Percentiles rank a stretch among this genome's conserved stretches.
Evolutionary conservation across 2,113 vertebrate genomes (phyloP).

Genomic region (Marmota monax): DNA sequence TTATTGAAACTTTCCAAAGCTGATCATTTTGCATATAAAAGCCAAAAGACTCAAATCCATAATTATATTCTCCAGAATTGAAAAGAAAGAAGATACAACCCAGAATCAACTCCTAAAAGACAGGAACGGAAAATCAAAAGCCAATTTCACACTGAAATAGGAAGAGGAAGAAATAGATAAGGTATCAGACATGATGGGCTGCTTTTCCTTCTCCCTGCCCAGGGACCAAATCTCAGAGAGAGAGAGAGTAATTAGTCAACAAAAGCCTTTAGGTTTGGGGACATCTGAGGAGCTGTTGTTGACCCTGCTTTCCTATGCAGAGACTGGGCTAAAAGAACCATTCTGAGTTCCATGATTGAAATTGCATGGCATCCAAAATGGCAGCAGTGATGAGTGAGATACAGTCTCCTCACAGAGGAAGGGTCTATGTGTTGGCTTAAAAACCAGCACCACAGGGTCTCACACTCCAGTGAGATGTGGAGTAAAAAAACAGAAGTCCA

Average conservation of each 20-base stretch:
- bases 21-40: constrained; percentile 44
- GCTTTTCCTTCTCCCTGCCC: background rate
- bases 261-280: background rate
- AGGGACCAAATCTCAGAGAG: background rate
- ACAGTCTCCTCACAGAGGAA: background rate
- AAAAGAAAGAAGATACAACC: constrained; percentile 6
- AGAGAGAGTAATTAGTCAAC: background rate
- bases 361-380: background rate
- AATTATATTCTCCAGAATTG: background rate
- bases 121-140: background rate
- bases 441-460: background rate
- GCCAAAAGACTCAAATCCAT: background rate
- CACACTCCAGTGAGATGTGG: background rate
- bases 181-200: background rate
- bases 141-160: background rate
- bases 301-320: background rate
- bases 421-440: background rate
- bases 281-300: background rate
- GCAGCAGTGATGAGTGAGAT: background rate
- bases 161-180: background rate
- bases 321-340: background rate
- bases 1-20: background rate
- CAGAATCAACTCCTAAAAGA: constrained; percentile 2
- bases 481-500: background rate
- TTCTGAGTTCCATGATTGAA: background rate